Evolutionary conservation across 2,113 vertebrate genomes (phyloP), one percentile per base, ranked within the genome.

Genomic region (Scomber japonicus): DNA sequence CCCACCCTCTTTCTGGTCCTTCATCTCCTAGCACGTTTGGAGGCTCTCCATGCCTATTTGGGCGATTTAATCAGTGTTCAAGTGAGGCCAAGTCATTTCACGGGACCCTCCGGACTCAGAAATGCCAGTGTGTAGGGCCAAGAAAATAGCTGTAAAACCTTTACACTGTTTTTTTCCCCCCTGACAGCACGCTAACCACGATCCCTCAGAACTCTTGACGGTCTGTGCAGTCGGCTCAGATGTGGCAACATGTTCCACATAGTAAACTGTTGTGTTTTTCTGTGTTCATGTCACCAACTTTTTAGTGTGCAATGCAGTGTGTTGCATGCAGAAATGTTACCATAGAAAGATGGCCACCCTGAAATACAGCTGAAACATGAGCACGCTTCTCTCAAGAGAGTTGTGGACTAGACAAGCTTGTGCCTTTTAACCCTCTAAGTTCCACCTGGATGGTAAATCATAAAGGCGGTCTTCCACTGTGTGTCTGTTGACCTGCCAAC

Each of bases 1-100:
- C 63, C 55, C 44, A 4, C 71, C 35, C 61, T 14, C 64, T 19
- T 15, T 24, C 54, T 17, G 21, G 55, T 65, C 48, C 82, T 80
- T 69, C 72, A 63, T 86, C 79, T 80, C 4, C 0, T 5, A 50
- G 69, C 73, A 71, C 4, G 50, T 75, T 76, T 84, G 81, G 80
- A 87, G 59, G 31, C 30, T 57, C 74, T 88, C 80, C 74, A 73
- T 89, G 78, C 69, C 84, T 74, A 77, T 89, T 79, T 73, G 70
- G 50, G 50, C 80, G 46, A 79, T 73, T 86, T 54, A 84, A 86
- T 88, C 75, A 71, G 71, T 2, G 82, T 77, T 73, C 17, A n/a
- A 75, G 30, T 65, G 54, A 84, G 82, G 84, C 81, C 75, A 92
- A 85, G 69, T 73, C 48, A 49, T 84, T 89, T 91, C 81, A 88